A percentile compares a stretch with the other conserved stretches of the same genome.
Conservation (phyloP, 2,113 vertebrate genomes). For the Panthera tigris region DNA sequence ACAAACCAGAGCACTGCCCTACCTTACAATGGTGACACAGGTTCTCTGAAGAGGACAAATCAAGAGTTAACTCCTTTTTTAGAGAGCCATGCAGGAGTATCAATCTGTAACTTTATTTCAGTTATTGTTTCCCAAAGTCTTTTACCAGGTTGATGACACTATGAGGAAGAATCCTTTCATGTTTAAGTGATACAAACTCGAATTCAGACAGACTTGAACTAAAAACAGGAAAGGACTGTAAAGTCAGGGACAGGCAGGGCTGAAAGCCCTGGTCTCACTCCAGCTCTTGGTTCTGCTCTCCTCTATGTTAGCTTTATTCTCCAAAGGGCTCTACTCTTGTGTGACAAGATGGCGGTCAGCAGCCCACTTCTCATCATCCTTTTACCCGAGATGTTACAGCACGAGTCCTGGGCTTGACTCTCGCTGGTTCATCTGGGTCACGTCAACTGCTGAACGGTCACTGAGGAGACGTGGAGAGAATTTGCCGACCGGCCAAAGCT, state of each 20-base stretch:
- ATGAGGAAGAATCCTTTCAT: neutral
- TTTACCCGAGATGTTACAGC: neutral
- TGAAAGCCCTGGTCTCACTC: neutral
- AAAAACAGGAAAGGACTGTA: neutral
- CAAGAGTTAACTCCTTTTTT: neutral
- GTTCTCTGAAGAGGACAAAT: neutral
- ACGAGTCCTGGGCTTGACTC: neutral
- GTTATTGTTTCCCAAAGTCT: neutral
- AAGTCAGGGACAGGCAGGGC: neutral
- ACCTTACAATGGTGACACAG: neutral
- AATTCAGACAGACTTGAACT: neutral
- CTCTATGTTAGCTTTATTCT: neutral
- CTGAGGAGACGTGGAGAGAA: neutral
- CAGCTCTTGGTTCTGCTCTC: neutral
- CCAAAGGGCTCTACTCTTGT: neutral
- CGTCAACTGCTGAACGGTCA: neutral
- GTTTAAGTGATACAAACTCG: neutral
- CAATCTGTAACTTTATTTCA: neutral
- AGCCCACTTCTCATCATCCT: neutral
- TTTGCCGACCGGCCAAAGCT: neutral
- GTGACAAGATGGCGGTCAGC: neutral
- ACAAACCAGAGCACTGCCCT: fast-evolving
- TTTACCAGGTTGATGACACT: neutral
- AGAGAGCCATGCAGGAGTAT: neutral
- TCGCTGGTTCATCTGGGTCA: neutral